Evolutionary conservation across 2,888 invertebrate species (phyloP).

Genomic region (Deilephila elpenor): DNA sequence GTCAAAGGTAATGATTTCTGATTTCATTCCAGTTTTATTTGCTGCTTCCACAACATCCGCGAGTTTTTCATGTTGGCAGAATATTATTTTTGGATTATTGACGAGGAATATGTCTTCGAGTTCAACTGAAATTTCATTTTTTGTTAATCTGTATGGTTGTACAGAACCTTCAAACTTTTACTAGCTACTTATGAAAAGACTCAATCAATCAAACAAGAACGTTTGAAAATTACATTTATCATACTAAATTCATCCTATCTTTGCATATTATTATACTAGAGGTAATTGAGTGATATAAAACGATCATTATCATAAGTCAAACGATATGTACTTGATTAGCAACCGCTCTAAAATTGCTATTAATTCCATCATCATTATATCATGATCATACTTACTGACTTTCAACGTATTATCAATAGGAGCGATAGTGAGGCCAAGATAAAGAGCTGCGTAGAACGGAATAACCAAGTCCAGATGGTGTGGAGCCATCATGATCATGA

Average conservation of each 20-base stretch:
- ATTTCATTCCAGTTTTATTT: slow-evolving; percentile 37
- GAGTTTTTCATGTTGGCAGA: slow-evolving; percentile 57
- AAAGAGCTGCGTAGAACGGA: slow-evolving; percentile 70
- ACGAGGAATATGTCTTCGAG: slow-evolving; percentile 47
- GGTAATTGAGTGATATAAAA: no score
- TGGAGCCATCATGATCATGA: slow-evolving; percentile 68
- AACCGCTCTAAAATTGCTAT: no score
- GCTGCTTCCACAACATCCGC: slow-evolving; percentile 51
- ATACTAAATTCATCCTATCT: no score
- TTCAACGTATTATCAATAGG: slow-evolving; percentile 50
- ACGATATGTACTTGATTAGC: no score
- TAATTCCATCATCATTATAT: no score
- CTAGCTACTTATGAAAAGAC: no score
- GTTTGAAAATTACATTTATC: no score
- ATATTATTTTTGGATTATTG: slow-evolving; percentile 54
- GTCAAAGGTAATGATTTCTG: slow-evolving; percentile 58
- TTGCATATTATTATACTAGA: no score
- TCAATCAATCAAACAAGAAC: no score
- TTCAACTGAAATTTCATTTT: slow-evolving; percentile 46
- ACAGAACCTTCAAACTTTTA: no score
- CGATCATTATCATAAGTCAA: no score
- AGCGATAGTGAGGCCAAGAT: slow-evolving; percentile 58
- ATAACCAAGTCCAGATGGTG: slow-evolving; percentile 66
- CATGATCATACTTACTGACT: slow-evolving; percentile 48
- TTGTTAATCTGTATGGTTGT: no score